A percentile compares a stretch with the other conserved stretches of the same genome.
phyloP scores from a whole-genome alignment of 2,888 invertebrate species.

The Thelaira solivaga region DNA sequence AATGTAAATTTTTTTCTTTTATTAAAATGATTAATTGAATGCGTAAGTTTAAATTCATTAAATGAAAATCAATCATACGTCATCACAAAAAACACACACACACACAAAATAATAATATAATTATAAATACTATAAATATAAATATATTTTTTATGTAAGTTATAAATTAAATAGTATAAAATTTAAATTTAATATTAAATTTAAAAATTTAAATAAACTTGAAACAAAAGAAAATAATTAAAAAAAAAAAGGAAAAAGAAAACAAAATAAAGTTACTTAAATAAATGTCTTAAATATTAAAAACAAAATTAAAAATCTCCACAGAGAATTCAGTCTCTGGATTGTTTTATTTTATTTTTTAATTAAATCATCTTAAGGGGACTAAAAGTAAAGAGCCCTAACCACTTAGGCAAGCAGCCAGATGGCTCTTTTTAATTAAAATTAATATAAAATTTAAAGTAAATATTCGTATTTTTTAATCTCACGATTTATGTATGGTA shows the following conservation, averaged over 20 bases:
- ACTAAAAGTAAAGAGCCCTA: too few species aligned
- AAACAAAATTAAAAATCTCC: slow-evolving; percentile 10
- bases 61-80: neutral
- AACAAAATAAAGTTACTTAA: slow-evolving; percentile 64
- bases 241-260: slow-evolving; percentile 44
- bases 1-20: slow-evolving; percentile 54
- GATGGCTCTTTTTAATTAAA: too few species aligned
- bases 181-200: slow-evolving; percentile 57
- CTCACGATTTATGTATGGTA: slow-evolving; percentile 35
- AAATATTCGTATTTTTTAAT: slow-evolving; percentile 18
- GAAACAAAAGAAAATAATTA: slow-evolving; percentile 16
- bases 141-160: slow-evolving; percentile 59
- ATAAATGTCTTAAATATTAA: slow-evolving; percentile 65
- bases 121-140: slow-evolving; percentile 13
- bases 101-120: too few species aligned
- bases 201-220: neutral
- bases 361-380: neutral
- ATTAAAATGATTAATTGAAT: slow-evolving; percentile 8
- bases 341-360: neutral
- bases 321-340: slow-evolving; percentile 24
- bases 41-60: slow-evolving; percentile 24
- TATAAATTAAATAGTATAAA: slow-evolving; percentile 57
- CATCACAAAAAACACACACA: slow-evolving; percentile 16
- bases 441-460: slow-evolving; percentile 19
- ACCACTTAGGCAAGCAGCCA: too few species aligned